phyloP scores from a whole-genome alignment of 2,888 invertebrate species.

The Euplagia quadripunctaria region DNA sequence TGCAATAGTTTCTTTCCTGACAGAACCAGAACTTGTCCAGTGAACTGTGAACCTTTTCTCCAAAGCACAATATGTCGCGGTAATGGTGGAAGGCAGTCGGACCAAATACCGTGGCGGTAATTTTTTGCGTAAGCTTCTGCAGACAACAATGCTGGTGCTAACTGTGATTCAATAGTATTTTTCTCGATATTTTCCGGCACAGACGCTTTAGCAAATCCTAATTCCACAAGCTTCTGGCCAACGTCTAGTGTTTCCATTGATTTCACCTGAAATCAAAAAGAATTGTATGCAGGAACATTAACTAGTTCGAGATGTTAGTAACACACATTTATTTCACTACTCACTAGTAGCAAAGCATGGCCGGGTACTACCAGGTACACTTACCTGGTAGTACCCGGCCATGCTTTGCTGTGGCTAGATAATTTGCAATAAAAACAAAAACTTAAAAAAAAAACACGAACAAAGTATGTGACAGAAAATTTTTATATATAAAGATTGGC shows the following conservation, averaged over 20 bases:
- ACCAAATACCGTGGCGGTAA: conserved; percentile 81
- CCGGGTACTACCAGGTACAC: too few species aligned
- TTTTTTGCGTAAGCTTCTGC: conserved; percentile 78
- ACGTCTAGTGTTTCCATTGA: conserved; percentile 76
- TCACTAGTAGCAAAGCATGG: too few species aligned
- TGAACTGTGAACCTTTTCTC: conserved; percentile 71
- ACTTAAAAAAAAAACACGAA: too few species aligned
- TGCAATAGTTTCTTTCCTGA: conserved; percentile 65
- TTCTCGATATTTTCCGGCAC: conserved; percentile 71
- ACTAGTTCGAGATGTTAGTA: conserved; percentile 3
- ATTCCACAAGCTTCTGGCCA: conserved; percentile 81
- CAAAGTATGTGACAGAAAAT: too few species aligned
- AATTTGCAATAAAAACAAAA: too few species aligned
- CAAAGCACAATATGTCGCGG: conserved; percentile 75
- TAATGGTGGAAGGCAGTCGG: conserved; percentile 76
- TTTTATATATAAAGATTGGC: too few species aligned
- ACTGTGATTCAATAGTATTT: conserved; percentile 75
- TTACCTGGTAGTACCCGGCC: too few species aligned
- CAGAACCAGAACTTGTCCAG: conserved; percentile 58
- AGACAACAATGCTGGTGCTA: conserved; percentile 73
- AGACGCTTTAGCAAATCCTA: conserved; percentile 80
- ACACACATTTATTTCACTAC: too few species aligned
- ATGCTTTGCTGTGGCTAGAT: too few species aligned
- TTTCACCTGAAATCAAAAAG: conserved; percentile 71
- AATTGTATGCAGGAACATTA: conserved; percentile 5